A percentile compares a stretch with the other conserved stretches of the same genome.
Conservation (phyloP, 2,797 vertebrate genomes). For the Rhinophrynus dorsalis region DNA sequence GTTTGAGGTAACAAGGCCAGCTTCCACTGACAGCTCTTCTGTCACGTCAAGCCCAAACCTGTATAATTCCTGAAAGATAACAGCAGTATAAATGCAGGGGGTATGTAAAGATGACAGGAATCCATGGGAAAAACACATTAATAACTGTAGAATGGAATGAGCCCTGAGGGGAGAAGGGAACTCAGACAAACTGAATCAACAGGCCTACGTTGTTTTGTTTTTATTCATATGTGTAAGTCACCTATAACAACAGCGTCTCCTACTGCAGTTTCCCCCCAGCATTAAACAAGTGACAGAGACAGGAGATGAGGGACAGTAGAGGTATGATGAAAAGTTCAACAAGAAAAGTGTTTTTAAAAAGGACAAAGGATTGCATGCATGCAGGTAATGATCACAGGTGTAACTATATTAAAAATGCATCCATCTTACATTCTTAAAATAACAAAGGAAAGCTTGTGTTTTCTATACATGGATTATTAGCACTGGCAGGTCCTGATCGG, state of each 20-base stretch:
- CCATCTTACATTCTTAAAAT: not conserved
- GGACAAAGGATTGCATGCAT: not conserved
- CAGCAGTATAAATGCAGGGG: constrained; percentile 19
- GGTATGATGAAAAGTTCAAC: not conserved
- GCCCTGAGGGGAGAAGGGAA: constrained; percentile 6
- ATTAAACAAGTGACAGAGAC: not conserved
- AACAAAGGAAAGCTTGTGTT: not conserved
- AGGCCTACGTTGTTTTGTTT: constrained; percentile 21
- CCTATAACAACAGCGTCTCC: constrained; percentile 14
- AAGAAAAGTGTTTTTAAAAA: not conserved
- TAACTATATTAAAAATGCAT: not conserved
- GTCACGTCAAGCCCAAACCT: constrained; percentile 42
- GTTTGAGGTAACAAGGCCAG: constrained; percentile 36
- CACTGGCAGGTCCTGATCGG: too few species aligned
- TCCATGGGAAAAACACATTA: constrained; percentile 32
- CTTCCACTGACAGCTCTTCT: constrained; percentile 37
- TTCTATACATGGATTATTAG: too few species aligned
- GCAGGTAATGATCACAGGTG: not conserved
- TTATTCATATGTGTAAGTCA: constrained; percentile 8
- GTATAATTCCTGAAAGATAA: constrained; percentile 32
- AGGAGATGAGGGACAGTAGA: not conserved
- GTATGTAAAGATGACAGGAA: constrained; percentile 19
- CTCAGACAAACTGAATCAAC: constrained; percentile 10
- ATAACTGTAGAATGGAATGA: constrained; percentile 20
- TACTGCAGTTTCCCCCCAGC: constrained; percentile 1